Evolutionary conservation across 1,140 invertebrate genomes (phyloP).

Genomic region (Adelges cooleyi): DNA sequence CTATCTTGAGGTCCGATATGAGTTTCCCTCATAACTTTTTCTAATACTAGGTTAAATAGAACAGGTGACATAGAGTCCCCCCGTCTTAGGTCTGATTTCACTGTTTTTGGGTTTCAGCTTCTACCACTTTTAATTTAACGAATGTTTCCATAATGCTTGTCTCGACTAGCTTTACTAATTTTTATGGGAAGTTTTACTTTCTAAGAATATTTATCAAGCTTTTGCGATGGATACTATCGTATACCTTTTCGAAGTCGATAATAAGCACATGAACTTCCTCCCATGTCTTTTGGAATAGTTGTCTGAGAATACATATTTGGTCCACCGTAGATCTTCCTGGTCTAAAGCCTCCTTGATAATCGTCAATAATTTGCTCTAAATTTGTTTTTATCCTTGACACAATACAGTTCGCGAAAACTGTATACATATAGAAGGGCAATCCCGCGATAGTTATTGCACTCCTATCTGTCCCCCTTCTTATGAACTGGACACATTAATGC

Average conservation of each 20-base stretch:
- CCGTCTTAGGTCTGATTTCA: not conserved
- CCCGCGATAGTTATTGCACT: conserved; percentile 16
- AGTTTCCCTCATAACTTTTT: no score
- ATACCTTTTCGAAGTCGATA: no score
- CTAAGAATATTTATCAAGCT: not conserved
- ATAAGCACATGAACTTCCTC: not conserved
- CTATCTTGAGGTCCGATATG: no score
- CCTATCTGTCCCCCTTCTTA: conserved; percentile 31
- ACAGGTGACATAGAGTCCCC: not conserved
- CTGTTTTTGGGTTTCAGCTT: not conserved
- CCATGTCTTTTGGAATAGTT: not conserved
- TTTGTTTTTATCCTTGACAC: no score
- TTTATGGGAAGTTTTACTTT: not conserved
- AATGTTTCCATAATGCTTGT: not conserved
- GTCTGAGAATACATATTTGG: not conserved
- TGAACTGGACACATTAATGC: conserved; percentile 30
- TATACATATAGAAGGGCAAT: conserved; percentile 16
- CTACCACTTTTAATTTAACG: conserved; percentile 8
- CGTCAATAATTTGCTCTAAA: not conserved
- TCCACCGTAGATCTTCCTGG: not conserved
- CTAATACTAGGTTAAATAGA: no score
- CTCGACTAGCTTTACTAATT: not conserved
- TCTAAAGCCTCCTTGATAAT: not conserved
- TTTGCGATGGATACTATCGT: no score
- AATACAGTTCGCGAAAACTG: not conserved